These are phyloP conservation scores for Nestor notabilis DNA, from an alignment of 2,113 vertebrate species.

Conservation along the genomic window DNA sequence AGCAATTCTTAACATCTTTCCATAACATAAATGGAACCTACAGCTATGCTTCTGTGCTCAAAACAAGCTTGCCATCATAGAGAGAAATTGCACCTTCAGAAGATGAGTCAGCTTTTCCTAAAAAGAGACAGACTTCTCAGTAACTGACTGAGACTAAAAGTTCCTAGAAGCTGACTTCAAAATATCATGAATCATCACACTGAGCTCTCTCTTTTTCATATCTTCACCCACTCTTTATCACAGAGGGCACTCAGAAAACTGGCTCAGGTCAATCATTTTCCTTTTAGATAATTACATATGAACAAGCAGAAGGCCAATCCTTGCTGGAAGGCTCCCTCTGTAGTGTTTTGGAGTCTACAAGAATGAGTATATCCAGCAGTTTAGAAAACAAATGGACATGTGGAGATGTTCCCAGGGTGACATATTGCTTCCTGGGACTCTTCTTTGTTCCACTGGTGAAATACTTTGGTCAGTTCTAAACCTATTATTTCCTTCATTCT, in stretches of 20 bases:
- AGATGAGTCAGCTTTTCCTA: neutral
- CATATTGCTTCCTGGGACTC: neutral
- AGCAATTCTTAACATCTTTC: neutral
- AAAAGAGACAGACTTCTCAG: neutral
- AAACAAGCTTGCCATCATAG: neutral
- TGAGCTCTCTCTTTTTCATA: neutral
- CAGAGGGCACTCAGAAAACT: neutral
- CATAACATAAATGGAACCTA: neutral
- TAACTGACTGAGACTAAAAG: neutral
- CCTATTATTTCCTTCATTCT: neutral
- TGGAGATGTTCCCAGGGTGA: neutral
- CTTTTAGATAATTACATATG: neutral
- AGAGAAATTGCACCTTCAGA: neutral
- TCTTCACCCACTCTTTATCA: neutral
- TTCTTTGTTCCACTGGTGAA: neutral
- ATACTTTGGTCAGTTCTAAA: neutral
- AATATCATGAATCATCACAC: neutral
- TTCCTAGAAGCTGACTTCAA: neutral
- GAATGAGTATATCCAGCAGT: neutral
- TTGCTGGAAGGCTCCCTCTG: neutral
- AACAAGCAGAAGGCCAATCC: neutral
- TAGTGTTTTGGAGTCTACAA: neutral
- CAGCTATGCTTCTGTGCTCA: neutral
- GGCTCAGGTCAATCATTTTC: neutral
- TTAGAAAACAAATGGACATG: neutral